phyloP scores from a whole-genome alignment of 2,797 vertebrate genomes.

The Clarias laeviceps region DNA sequence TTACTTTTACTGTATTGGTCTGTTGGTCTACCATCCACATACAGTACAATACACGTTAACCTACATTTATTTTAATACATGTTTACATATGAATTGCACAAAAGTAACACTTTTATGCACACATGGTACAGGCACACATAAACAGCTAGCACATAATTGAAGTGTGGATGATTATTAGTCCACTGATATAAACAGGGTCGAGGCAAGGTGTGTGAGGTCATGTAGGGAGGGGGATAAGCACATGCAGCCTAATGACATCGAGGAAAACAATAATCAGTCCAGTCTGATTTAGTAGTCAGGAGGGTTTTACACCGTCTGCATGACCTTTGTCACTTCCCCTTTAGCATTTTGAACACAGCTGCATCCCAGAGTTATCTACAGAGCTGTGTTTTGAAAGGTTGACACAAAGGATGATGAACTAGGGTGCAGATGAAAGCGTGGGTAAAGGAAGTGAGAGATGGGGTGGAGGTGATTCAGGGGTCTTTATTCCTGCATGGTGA shows the following conservation, averaged over 20 bases:
- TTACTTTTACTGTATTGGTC: no score
- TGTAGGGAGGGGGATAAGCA: background rate
- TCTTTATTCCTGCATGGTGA: background rate
- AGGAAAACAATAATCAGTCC: background rate
- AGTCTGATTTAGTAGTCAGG: background rate
- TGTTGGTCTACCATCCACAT: no score
- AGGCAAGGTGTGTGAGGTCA: background rate
- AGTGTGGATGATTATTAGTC: background rate
- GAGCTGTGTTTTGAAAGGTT: background rate
- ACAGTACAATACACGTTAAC: background rate
- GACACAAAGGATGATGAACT: background rate
- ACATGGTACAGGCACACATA: no score
- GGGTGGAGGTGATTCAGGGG: background rate
- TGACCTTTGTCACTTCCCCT: constrained; percentile 13
- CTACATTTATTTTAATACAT: background rate
- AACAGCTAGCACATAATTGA: background rate
- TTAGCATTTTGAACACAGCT: constrained; percentile 17
- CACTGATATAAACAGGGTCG: background rate
- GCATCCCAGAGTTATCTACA: background rate
- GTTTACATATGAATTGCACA: background rate
- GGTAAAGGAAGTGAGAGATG: background rate
- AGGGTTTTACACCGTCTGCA: background rate
- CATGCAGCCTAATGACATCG: background rate
- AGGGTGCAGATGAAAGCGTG: background rate
- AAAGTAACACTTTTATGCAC: background rate